phyloP scores from a whole-genome alignment of 2,797 vertebrate species.

The Botia almorhae region DNA sequence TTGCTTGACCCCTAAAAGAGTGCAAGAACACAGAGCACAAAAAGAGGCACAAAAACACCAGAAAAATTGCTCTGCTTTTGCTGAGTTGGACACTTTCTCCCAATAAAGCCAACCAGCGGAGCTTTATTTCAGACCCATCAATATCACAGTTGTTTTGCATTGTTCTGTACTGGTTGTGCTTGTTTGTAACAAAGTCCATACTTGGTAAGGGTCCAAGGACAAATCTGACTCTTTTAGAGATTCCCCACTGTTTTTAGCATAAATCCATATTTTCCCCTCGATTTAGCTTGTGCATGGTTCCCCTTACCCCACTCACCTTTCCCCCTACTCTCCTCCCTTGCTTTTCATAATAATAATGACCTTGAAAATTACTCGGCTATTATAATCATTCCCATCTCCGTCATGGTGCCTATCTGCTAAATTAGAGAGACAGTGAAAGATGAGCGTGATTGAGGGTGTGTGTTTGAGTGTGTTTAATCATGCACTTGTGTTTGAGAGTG shows the following conservation, averaged over 20 bases:
- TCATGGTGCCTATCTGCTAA: conserved; percentile 21
- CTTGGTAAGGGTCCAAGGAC: conserved; percentile 7
- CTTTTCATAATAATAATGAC: conserved; percentile 52
- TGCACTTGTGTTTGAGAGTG: conserved; percentile 37
- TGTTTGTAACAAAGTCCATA: background rate
- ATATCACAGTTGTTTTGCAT: conserved; percentile 13
- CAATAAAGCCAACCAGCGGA: background rate
- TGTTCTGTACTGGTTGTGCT: conserved; percentile 11
- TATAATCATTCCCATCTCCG: conserved; percentile 49
- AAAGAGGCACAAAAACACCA: background rate
- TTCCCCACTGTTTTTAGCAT: conserved; percentile 12
- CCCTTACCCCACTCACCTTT: background rate
- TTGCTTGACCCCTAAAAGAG: background rate
- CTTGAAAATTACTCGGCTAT: conserved; percentile 53
- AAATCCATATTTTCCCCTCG: conserved; percentile 14
- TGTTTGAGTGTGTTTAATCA: conserved; percentile 40
- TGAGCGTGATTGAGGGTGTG: conserved; percentile 43
- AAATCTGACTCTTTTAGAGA: conserved; percentile 5
- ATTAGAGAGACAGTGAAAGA: conserved; percentile 41
- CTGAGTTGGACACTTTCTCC: conserved; percentile 5
- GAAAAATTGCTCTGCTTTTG: background rate
- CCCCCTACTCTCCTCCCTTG: conserved; percentile 3
- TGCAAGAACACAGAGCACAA: background rate
- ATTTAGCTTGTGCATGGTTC: background rate
- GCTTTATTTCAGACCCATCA: background rate